Conservation (phyloP, 2,113 vertebrate genomes). For the Camarhynchus parvulus region DNA sequence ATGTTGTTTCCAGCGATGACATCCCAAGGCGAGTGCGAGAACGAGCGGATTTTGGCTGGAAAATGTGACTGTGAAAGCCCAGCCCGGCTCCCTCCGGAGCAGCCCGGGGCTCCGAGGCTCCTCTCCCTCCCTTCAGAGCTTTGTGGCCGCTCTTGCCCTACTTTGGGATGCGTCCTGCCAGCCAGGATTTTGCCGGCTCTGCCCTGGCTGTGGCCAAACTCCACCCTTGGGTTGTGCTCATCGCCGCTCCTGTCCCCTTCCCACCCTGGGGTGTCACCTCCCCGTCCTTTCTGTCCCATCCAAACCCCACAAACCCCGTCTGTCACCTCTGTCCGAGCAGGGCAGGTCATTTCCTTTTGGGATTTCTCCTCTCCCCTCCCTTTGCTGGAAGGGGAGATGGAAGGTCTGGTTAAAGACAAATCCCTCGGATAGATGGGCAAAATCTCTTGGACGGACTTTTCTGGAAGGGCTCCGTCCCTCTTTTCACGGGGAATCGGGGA, state of each 20-base stretch:
- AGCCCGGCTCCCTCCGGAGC: not conserved
- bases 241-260: not conserved
- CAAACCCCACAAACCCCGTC: not conserved
- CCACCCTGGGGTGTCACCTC: not conserved
- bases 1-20: not conserved
- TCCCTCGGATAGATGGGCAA: not conserved
- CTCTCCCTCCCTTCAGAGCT: not conserved
- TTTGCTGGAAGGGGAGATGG: too few relatives aligned
- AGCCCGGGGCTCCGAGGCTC: not conserved
- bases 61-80: slow-evolving; percentile 21
- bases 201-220: not conserved
- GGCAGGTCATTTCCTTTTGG: not conserved
- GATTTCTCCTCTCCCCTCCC: not conserved
- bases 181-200: fast-evolving
- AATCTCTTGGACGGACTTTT: not conserved
- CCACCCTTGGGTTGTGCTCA: fast-evolving
- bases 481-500: not conserved
- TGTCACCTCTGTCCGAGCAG: not conserved
- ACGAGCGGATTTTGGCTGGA: not conserved
- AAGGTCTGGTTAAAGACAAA: not conserved
- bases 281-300: not conserved
- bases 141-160: not conserved
- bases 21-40: not conserved
- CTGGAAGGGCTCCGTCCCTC: not conserved
- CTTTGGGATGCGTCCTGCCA: not conserved